Evolutionary conservation across 2,888 invertebrate genomes (phyloP).

Genomic region (Phyllotreta cruciferae): DNA sequence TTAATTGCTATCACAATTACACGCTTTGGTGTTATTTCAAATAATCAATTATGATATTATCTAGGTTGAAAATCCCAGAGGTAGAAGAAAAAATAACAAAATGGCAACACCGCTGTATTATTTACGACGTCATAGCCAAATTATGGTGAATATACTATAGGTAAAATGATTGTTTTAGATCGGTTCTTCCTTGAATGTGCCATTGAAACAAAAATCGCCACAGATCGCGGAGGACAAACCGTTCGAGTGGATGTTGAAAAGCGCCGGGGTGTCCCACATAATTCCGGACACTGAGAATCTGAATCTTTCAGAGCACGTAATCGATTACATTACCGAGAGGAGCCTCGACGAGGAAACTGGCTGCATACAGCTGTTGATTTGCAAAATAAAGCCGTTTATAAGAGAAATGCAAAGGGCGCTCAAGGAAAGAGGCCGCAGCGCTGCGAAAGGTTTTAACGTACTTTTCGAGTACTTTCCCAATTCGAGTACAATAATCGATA

Average conservation of each 20-base stretch:
- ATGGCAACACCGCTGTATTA: no score
- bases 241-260: slow-evolving; percentile 70
- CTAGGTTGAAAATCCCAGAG: no score
- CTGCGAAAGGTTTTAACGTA: slow-evolving; percentile 50
- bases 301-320: slow-evolving; percentile 68
- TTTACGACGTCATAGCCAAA: not conserved
- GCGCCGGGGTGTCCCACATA: slow-evolving; percentile 66
- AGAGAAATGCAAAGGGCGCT: slow-evolving; percentile 78
- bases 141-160: no score
- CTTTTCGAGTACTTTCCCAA: slow-evolving; percentile 71
- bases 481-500: slow-evolving; percentile 65
- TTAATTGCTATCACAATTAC: no score
- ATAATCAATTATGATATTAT: no score
- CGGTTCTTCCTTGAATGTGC: slow-evolving; percentile 64
- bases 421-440: slow-evolving; percentile 52
- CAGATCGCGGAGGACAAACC: slow-evolving; percentile 58
- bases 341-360: slow-evolving; percentile 68
- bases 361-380: slow-evolving; percentile 75
- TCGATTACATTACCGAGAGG: slow-evolving; percentile 66
- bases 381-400: slow-evolving; percentile 80
- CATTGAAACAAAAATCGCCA: slow-evolving; percentile 54
- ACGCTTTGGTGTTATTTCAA: no score
- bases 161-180: slow-evolving; percentile 62
- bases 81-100: no score
- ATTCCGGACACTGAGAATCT: slow-evolving; percentile 68